Evolutionary conservation across 2,113 vertebrate species (phyloP), one percentile per base, ranked within the genome.

Genomic region (Bos javanicus): DNA sequence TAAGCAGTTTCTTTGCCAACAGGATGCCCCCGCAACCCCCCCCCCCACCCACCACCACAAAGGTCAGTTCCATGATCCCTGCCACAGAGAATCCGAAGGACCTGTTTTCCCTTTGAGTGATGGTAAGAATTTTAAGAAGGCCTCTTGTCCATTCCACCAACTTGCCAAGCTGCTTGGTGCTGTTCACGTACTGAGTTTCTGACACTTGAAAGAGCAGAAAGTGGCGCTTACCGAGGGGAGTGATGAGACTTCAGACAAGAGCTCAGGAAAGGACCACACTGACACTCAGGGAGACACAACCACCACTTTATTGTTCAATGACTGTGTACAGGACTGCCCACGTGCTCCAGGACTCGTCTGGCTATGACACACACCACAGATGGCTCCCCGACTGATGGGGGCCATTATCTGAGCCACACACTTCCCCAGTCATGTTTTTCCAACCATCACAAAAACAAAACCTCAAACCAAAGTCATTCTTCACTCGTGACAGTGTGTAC

Each of bases 281-380:
- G 56, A 96, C 21, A 48, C 91, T 54, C 6, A 23, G 4, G 3
- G 80, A 36, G 16, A 14, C 80, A 82, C 30, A 87, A 39, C 36
- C 92, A 95, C n/a, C 43, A 6, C 3, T 98, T 98, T 98, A 95
- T 98, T 98, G 86, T 96, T 96, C 15, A 76, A 54, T 36, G 74
- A 87, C 11, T 43, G 91, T 62, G 62, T 95, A 96, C 96, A 10
- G 82, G 71, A 52, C 52, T 56, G 84, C 80, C 56, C 25, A 13
- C 2, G 46, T 81, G 91, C 52, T 94, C 91, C 84, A 88, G 28
- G 62, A 78, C 36, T 25, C 56, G 6, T 33, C 67, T 89, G 94
- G 23, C 92, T 81, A 64, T 9, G 83, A 81, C 57, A 90, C 97
- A 93, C 14, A 91, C 28, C 59, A 33, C 0, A 25, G 84, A 64